Base-by-base conservation (phyloP, 2,797 vertebrate species). In the Pygocentrus nattereri region DNA sequence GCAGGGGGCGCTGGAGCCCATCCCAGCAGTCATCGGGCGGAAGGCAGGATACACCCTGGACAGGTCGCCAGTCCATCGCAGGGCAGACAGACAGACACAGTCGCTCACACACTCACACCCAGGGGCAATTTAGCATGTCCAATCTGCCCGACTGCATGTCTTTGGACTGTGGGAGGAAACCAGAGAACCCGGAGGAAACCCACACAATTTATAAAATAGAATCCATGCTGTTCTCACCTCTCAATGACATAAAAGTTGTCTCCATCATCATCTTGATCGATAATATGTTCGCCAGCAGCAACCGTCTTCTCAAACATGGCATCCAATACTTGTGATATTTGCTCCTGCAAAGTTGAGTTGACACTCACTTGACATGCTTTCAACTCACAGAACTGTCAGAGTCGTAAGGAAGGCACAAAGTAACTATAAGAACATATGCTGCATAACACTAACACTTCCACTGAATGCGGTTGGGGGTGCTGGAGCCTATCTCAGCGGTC, bases 231-330 rank as follows among this genome's bases (percentile, higher is more conserved):
- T 76, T 49, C 88, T 91, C 89, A 98, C 98, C 96, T 97, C 85
- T 99, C 97, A 81, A 99, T 97, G 68, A 99, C 98, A 31, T 99
- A 99, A 89, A 99, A 99, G 93, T 99, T 99, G 93, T 99, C 98
- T 21, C 98, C 98, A 68, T 99, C 98, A 80, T 98, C 98, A 61
- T 97, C 96, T 94, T 99, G 98, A 90, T 99, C 97, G 74, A 99
- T 99, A 84, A 99, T 95, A 84, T 98, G 97, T 80, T 98, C 98
- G 12, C 95, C 97, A 85, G 95, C 93, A 86, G 94, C 95, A 89
- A 96, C 95, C 85, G 95, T 89, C 91, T 98, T 99, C 93, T 99
- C 98, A 93, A 99, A 99, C 94, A 99, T 99, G 13, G 98, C 98
- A 88, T 99, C 98, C 92, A 99, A 92, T 82, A 99, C 97, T 91